Percentiles rank a stretch among this genome's conserved stretches.
phyloP scores from a whole-genome alignment of 2,888 invertebrate genomes.

The Chrysotoxum bicinctum region DNA sequence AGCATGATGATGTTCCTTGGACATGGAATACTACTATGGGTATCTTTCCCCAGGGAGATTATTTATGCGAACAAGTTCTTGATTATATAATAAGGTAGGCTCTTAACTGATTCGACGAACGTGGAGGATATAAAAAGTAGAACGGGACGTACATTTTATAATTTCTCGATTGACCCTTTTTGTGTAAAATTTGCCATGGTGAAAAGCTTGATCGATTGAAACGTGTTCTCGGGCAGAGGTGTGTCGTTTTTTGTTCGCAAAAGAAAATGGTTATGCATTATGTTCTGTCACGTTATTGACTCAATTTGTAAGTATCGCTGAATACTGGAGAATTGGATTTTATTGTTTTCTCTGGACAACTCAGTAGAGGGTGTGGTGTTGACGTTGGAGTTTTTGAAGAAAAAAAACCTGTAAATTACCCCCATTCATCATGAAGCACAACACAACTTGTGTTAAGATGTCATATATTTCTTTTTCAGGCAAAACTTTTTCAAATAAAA shows the following conservation, averaged over 20 bases:
- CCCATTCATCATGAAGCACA: conserved; percentile 11
- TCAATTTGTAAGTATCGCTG: conserved; percentile 7
- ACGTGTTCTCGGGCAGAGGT: conserved; percentile 11
- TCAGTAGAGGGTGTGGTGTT: not conserved
- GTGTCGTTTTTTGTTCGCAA: not conserved
- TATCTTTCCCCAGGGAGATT: not conserved
- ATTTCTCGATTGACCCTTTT: conserved; percentile 45
- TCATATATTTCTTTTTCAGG: not conserved
- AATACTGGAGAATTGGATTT: not conserved
- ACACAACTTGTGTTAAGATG: not conserved
- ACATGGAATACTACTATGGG: no score
- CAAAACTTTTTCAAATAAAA: conserved; percentile 7
- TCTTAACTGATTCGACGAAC: not conserved
- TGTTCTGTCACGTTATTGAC: conserved; percentile 23
- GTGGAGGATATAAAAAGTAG: not conserved
- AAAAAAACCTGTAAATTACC: conserved; percentile 3
- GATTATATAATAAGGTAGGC: conserved; percentile 32
- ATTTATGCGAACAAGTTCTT: conserved; percentile 36
- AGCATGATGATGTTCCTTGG: no score
- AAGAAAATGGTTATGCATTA: not conserved
- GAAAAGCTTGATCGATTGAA: not conserved
- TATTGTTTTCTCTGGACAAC: not conserved
- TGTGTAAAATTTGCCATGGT: not conserved
- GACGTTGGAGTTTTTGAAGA: not conserved
- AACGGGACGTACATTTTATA: conserved; percentile 21